These are phyloP conservation scores for Punctoribates punctum DNA, from an alignment of 2,888 invertebrate genomes.

Conservation along the genomic window DNA sequence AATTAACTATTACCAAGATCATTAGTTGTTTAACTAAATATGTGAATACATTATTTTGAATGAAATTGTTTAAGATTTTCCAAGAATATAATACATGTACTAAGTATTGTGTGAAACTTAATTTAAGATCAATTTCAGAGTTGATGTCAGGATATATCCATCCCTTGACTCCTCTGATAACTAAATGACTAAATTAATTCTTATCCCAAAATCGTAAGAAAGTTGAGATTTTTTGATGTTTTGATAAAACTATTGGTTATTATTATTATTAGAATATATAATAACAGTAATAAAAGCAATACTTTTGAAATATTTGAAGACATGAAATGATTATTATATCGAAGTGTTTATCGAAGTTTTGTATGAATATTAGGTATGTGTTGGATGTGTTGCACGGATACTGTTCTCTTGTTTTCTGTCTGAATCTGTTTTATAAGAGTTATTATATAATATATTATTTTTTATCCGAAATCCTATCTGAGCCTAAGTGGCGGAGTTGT, in stretches of 20 bases:
- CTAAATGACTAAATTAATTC: no score
- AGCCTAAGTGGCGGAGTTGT: slow-evolving; percentile 15
- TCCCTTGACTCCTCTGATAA: no score
- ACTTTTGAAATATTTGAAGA: background rate
- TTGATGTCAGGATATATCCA: no score
- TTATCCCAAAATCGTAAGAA: background rate
- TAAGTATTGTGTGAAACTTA: no score
- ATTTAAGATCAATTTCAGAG: no score
- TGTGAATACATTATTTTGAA: no score
- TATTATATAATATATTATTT: slow-evolving; percentile 12
- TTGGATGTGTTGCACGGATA: slow-evolving; percentile 5
- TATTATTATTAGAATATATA: background rate
- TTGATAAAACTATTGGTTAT: background rate
- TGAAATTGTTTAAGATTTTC: no score
- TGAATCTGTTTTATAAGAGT: background rate
- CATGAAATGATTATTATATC: slow-evolving; percentile 17
- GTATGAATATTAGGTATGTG: slow-evolving; percentile 16
- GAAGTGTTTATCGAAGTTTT: background rate
- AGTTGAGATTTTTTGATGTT: background rate
- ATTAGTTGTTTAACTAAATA: no score
- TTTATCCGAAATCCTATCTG: background rate
- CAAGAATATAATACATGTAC: no score
- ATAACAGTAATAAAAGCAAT: slow-evolving; percentile 16
- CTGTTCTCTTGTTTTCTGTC: background rate
- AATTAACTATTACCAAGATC: no score